phyloP scores from a whole-genome alignment of 2,797 vertebrate genomes.

The Dallia pectoralis region DNA sequence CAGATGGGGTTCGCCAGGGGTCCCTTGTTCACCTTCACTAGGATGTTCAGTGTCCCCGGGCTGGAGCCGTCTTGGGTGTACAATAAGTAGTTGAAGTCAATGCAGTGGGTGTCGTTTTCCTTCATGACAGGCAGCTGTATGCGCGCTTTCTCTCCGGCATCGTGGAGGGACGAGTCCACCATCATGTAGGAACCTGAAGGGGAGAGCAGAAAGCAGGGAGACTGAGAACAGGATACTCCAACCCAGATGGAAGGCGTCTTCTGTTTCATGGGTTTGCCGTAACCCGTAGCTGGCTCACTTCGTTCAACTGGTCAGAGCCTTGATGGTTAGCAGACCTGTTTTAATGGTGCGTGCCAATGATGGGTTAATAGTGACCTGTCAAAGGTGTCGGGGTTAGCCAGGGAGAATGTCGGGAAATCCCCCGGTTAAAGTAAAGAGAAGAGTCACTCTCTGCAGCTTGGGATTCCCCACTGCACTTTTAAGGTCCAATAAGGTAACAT shows the following conservation, averaged over 20 bases:
- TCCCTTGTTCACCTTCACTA: constrained; percentile 96
- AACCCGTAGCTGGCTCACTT: too few relatives aligned
- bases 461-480: neutral
- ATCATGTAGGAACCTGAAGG: constrained; percentile 92
- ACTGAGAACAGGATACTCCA: neutral
- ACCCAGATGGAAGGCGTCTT: too few relatives aligned
- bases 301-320: too few relatives aligned
- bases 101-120: constrained; percentile 98
- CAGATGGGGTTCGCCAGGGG: constrained; percentile 96
- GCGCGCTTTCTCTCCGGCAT: constrained; percentile 88
- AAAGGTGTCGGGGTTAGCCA: neutral
- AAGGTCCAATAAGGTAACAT: neutral
- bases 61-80: constrained; percentile 84
- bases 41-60: constrained; percentile 89
- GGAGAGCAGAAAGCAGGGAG: neutral
- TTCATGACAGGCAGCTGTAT: constrained; percentile 97
- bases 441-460: neutral
- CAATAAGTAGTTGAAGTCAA: constrained; percentile 97
- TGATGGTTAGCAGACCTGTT: too few relatives aligned
- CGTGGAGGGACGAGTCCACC: constrained; percentile 91
- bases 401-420: neutral
- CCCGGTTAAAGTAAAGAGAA: neutral
- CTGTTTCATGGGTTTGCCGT: too few relatives aligned
- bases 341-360: too few relatives aligned
- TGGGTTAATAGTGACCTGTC: too few relatives aligned